phyloP scores from a whole-genome alignment of 2,113 vertebrate genomes.

The Solenodon paradoxus region DNA sequence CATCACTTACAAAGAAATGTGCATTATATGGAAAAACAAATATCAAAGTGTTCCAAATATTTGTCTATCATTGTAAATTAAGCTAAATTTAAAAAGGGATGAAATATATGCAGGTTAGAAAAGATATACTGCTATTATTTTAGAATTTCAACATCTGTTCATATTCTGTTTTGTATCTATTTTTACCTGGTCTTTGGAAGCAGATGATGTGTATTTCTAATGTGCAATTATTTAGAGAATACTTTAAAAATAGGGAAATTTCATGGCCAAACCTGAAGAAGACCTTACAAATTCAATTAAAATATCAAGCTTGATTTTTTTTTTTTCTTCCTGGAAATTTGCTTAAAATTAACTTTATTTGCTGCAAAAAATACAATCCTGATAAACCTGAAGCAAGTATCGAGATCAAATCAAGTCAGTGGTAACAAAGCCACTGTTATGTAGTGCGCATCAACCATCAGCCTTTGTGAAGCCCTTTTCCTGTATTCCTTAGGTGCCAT shows the following conservation, averaged over 20 bases:
- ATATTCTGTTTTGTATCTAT: neutral
- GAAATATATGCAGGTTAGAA: neutral
- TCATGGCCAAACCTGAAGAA: neutral
- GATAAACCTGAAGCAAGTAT: no score
- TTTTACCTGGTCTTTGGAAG: conserved; percentile 31
- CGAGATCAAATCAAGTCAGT: no score
- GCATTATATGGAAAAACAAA: neutral
- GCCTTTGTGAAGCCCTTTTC: no score
- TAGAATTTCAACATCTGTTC: conserved; percentile 2
- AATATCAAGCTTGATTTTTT: no score
- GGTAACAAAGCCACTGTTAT: no score
- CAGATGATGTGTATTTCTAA: neutral
- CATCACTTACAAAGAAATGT: neutral
- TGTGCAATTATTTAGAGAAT: neutral
- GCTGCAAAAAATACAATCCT: no score
- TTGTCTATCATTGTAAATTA: neutral
- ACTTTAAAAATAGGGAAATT: neutral
- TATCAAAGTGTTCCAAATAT: neutral
- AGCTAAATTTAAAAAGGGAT: neutral
- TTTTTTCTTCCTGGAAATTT: no score
- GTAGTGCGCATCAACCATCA: no score
- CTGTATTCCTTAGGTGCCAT: no score
- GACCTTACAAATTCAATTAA: no score
- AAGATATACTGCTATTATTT: neutral
- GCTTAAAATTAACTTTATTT: no score